Evolutionary conservation across 2,113 vertebrate species (phyloP).

Genomic region (Sardina pilchardus): DNA sequence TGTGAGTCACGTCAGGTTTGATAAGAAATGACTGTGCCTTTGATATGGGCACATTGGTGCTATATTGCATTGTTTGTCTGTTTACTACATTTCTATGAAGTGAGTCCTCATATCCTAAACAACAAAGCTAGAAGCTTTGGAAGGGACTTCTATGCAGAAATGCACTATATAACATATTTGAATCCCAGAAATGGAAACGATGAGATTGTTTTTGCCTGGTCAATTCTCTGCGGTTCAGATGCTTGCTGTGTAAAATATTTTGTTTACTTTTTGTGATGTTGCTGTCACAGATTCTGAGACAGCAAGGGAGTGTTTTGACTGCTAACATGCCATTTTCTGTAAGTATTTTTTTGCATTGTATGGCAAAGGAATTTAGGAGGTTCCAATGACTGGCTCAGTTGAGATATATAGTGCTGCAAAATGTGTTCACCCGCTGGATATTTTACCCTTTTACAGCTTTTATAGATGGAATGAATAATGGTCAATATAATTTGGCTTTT

Average conservation of each 20-base stretch:
- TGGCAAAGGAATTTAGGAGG: no score
- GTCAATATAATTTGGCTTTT: no score
- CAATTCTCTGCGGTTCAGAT: not conserved
- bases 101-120: not conserved
- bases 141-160: not conserved
- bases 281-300: no score
- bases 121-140: not conserved
- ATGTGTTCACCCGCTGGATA: no score
- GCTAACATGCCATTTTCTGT: no score
- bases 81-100: not conserved
- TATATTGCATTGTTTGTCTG: not conserved
- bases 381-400: no score
- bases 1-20: not conserved
- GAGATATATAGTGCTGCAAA: no score
- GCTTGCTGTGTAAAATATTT: not conserved
- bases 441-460: no score
- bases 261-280: no score
- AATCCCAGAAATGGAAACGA: not conserved
- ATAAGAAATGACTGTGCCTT: not conserved
- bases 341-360: no score
- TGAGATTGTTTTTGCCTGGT: not conserved
- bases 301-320: no score
- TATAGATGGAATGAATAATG: no score
- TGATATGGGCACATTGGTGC: not conserved
- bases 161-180: not conserved